These are phyloP conservation scores for Cybosia mesomella DNA, from an alignment of 2,888 invertebrate species.

Conservation along the genomic window DNA sequence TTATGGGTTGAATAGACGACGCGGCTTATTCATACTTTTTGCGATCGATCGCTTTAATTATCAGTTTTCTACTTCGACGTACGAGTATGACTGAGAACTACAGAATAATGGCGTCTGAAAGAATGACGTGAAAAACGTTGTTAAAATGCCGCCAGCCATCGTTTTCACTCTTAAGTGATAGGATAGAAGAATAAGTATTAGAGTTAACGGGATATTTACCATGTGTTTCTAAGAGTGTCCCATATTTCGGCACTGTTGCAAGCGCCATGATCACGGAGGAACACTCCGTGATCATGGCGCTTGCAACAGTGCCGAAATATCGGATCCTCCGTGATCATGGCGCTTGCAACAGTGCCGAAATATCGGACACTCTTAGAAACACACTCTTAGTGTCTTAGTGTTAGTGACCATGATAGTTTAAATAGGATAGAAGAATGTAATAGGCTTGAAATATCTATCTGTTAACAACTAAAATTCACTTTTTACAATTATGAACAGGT, in stretches of 20 bases:
- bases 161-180: conserved; percentile 71
- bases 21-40: conserved; percentile 54
- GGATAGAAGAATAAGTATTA: not conserved
- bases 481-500: conserved; percentile 49
- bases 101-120: conserved; percentile 74
- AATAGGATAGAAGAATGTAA: conserved; percentile 68
- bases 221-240: no score
- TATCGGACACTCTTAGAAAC: no score
- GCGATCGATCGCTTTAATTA: conserved; percentile 62
- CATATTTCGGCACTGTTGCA: no score
- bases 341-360: no score
- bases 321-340: no score
- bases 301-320: no score
- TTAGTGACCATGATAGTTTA: no score
- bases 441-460: conserved; percentile 50
- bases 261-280: no score
- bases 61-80: conserved; percentile 76
- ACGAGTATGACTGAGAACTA: conserved; percentile 72
- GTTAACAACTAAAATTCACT: conserved; percentile 59
- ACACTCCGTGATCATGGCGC: no score
- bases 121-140: conserved; percentile 61
- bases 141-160: conserved; percentile 48
- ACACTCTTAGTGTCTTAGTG: no score
- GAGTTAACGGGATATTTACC: no score
- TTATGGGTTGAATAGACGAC: conserved; percentile 1